phyloP scores from a whole-genome alignment of 2,888 invertebrate genomes.

The Heliconius hortense region DNA sequence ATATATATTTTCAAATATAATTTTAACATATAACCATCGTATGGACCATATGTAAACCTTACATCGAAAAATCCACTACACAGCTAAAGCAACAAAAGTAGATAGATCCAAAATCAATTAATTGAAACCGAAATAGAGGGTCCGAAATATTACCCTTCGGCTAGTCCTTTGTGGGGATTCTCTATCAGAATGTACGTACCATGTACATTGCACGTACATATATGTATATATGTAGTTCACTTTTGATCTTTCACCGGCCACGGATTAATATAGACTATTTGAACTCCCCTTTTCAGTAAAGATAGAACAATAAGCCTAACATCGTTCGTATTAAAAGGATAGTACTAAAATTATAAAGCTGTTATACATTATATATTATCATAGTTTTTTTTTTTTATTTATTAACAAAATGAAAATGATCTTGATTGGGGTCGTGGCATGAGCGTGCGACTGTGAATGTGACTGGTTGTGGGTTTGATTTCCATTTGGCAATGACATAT shows the following conservation, averaged over 20 bases:
- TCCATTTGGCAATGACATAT: too few relatives aligned
- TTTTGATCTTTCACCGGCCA: constrained; percentile 22
- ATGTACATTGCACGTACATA: neutral
- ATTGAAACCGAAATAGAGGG: constrained; percentile 12
- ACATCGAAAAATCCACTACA: neutral
- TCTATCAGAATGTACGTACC: constrained; percentile 1
- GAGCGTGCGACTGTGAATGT: too few relatives aligned
- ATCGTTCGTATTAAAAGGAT: neutral
- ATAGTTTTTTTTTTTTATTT: neutral
- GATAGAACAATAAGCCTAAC: constrained; percentile 10
- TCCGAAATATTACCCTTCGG: constrained; percentile 10
- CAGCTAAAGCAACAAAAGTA: constrained; percentile 1
- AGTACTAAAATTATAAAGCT: neutral
- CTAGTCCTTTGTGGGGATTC: constrained; percentile 17
- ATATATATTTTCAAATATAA: too few relatives aligned
- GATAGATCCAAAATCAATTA: neutral
- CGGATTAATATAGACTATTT: constrained; percentile 20
- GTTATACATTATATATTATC: neutral
- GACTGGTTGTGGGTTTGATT: too few relatives aligned
- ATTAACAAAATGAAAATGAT: neutral
- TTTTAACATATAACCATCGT: neutral
- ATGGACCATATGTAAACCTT: neutral
- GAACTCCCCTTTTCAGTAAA: constrained; percentile 5
- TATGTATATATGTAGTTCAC: neutral
- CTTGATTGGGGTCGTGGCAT: too few relatives aligned